Conservation (phyloP, 2,888 invertebrate species). For the Cerastoderma edule region DNA sequence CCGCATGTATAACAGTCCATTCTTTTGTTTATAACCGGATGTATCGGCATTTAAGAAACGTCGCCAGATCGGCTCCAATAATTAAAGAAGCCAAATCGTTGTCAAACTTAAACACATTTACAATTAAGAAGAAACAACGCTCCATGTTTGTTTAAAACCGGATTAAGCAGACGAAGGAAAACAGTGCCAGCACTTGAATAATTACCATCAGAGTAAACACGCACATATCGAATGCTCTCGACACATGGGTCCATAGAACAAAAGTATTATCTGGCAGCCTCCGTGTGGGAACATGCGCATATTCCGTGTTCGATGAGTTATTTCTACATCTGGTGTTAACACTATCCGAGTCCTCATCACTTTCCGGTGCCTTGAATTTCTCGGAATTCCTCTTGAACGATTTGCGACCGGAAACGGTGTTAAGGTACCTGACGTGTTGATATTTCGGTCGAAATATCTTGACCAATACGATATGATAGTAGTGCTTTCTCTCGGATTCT, state of each 20-base stretch:
- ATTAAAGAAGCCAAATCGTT: too few species aligned
- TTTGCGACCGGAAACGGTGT: slow-evolving; percentile 7
- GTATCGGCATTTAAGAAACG: too few species aligned
- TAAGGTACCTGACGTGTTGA: slow-evolving; percentile 7
- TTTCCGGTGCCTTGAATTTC: neutral
- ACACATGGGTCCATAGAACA: slow-evolving; percentile 22
- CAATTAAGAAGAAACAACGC: too few species aligned
- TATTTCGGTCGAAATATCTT: slow-evolving; percentile 18
- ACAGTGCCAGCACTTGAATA: slow-evolving; percentile 23
- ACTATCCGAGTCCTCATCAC: neutral
- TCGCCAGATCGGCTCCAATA: too few species aligned
- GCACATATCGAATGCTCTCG: slow-evolving; percentile 37
- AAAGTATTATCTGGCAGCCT: neutral
- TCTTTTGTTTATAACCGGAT: too few species aligned
- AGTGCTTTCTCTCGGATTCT: neutral
- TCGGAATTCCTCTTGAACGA: neutral
- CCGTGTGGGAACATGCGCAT: neutral
- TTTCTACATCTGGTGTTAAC: slow-evolving; percentile 15
- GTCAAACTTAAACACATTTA: too few species aligned
- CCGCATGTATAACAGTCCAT: too few species aligned
- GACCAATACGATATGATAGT: slow-evolving; percentile 12
- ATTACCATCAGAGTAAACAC: slow-evolving; percentile 24
- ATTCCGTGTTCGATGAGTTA: neutral
- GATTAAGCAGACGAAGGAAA: slow-evolving; percentile 12
- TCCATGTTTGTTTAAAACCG: too few species aligned